Evolutionary conservation across 2,797 vertebrate species (phyloP), one percentile per base, ranked within the genome.

Genomic region (Phataginus tetradactyla): DNA sequence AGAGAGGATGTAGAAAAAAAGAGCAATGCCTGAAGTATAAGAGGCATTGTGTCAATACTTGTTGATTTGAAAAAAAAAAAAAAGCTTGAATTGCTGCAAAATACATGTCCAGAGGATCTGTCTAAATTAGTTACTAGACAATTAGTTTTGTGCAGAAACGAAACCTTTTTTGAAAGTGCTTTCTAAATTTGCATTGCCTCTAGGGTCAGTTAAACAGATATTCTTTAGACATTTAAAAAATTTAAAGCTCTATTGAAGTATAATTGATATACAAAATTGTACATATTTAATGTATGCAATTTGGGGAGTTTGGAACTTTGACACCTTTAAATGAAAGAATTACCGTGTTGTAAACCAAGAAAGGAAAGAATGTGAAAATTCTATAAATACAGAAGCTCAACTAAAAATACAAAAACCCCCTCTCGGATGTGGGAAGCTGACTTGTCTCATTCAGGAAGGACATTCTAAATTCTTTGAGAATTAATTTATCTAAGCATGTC

Each of bases 341-440:
- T 95, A 96, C 51, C 42, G 63, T 95, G 86, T 77, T 97, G 86
- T 63, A 97, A 98, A 97, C 97, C 97, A 98, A 98, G 96, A 98
- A 98, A 98, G 97, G 90, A 98, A 98, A 98, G 78, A 97, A 96
- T 94, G 95, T 97, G 95, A 98, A 97, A 98, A 98, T 98, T 98
- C 92, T 98, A 96, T 97, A 93, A 98, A 97, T 97, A 96, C 25
- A 98, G 96, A 98, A 96, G 96, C 97, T 96, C 18, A 88, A 96
- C 98, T 97, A 96, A 98, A 72, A 98, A 97, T 95, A 95, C 72
- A 97, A 96, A 97, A 97, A 95, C 85, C 0, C 57, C 64, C 93
- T 96, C 94, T 98, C 91, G 97, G 97, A 98, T 97, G 97, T 98
- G 94, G 96, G 96, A 97, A 98, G 94, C 89, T 97, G 97, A 98